Percentiles rank a stretch among this genome's conserved stretches.
phyloP scores from a whole-genome alignment of 1,140 invertebrate genomes.

The Apolygus lucorum region DNA sequence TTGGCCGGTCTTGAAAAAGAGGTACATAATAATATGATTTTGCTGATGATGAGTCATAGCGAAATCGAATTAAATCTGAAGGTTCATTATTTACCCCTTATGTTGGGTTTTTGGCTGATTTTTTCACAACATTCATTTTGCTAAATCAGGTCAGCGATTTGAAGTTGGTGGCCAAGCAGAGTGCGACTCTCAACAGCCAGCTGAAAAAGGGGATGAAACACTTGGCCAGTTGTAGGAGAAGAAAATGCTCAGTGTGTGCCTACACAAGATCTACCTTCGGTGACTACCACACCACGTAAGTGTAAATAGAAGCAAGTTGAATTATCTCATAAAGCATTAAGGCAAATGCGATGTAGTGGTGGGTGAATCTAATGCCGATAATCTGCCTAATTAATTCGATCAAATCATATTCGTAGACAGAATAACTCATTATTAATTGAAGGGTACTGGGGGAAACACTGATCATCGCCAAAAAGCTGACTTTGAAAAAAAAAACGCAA shows the following conservation, averaged over 20 bases:
- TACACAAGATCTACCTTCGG: slow-evolving; percentile 52
- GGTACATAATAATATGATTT: no score
- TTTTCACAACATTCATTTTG: neutral
- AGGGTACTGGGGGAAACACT: no score
- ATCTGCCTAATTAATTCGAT: no score
- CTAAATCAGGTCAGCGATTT: slow-evolving; percentile 35
- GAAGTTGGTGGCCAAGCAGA: slow-evolving; percentile 39
- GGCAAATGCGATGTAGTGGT: no score
- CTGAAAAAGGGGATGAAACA: slow-evolving; percentile 47
- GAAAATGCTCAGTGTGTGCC: slow-evolving; percentile 51
- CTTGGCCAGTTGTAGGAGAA: slow-evolving; percentile 43
- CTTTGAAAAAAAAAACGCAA: no score
- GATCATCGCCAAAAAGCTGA: no score
- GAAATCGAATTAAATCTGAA: neutral
- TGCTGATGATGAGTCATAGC: no score
- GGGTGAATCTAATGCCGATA: no score
- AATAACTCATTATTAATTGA: no score
- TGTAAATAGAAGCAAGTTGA: no score
- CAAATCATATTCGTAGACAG: no score
- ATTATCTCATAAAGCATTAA: no score
- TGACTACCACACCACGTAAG: slow-evolving; percentile 40
- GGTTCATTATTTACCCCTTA: slow-evolving; percentile 33
- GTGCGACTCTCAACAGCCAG: slow-evolving; percentile 42
- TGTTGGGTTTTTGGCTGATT: slow-evolving; percentile 33
- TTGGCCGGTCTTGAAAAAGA: slow-evolving; percentile 36